Evolutionary conservation across 2,888 invertebrate species (phyloP).

Genomic region (Corythucha ciliata): DNA sequence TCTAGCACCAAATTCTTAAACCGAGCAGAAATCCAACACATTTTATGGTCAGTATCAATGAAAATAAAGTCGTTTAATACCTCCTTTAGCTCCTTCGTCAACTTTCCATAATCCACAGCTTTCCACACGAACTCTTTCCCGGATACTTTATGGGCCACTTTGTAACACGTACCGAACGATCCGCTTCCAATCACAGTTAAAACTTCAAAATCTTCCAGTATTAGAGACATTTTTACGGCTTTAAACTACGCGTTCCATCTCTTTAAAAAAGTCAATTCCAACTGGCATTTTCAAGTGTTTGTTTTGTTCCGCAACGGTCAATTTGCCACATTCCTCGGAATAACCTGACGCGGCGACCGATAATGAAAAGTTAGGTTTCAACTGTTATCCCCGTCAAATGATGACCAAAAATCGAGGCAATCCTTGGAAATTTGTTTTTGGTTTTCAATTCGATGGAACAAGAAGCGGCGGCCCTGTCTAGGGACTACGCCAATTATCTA

Average conservation of each 20-base stretch:
- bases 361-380: too few species aligned
- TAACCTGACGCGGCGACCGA: too few species aligned
- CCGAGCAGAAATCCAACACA: not conserved
- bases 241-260: too few species aligned
- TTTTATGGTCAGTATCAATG: too few species aligned
- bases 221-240: slow-evolving; percentile 18
- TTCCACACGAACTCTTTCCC: slow-evolving; percentile 52
- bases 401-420: too few species aligned
- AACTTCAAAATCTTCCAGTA: slow-evolving; percentile 47
- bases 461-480: slow-evolving; percentile 11
- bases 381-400: too few species aligned
- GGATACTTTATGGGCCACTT: slow-evolving; percentile 49
- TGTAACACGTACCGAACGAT: slow-evolving; percentile 52
- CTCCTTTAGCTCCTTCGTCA: slow-evolving; percentile 48
- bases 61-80: slow-evolving; percentile 32
- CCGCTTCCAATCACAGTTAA: slow-evolving; percentile 50
- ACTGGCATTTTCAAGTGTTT: too few species aligned
- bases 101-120: slow-evolving; percentile 50
- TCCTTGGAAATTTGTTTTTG: too few species aligned
- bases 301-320: too few species aligned
- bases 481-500: slow-evolving; percentile 23
- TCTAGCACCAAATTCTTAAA: slow-evolving; percentile 45
- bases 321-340: too few species aligned
- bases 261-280: too few species aligned
- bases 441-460: too few species aligned